phyloP scores from a whole-genome alignment of 2,797 vertebrate species.

The Chloroceryle amazona region DNA sequence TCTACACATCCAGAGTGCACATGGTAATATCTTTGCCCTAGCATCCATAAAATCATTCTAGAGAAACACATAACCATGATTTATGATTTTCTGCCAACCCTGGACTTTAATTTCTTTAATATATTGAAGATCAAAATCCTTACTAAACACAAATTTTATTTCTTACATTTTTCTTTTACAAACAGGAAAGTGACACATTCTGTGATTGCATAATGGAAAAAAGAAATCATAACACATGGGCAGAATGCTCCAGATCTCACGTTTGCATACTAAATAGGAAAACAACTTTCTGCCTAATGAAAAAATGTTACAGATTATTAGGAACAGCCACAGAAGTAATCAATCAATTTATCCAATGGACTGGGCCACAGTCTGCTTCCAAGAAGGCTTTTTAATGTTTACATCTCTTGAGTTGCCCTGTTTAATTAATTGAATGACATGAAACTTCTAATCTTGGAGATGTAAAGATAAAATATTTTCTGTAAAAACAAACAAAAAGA shows the following conservation, averaged over 20 bases:
- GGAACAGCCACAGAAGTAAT: constrained; percentile 69
- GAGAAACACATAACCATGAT: constrained; percentile 71
- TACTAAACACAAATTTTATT: constrained; percentile 74
- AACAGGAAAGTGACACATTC: constrained; percentile 59
- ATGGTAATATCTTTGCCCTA: constrained; percentile 63
- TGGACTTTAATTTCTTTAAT: constrained; percentile 64
- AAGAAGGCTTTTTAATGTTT: constrained; percentile 65
- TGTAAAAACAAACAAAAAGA: constrained; percentile 35
- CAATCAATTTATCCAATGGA: constrained; percentile 60
- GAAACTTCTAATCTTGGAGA: constrained; percentile 28
- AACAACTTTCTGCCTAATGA: constrained; percentile 75
- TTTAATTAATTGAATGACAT: constrained; percentile 62
- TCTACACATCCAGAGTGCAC: constrained; percentile 37
- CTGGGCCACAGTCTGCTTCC: constrained; percentile 57
- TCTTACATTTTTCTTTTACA: constrained; percentile 54
- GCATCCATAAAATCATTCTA: constrained; percentile 70
- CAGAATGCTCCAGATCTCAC: constrained; percentile 39
- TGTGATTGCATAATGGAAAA: constrained; percentile 62
- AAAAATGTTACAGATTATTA: constrained; percentile 75
- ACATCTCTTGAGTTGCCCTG: neutral
- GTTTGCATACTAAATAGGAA: constrained; percentile 71
- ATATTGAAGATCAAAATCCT: constrained; percentile 72
- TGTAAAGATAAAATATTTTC: constrained; percentile 41
- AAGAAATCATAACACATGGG: constrained; percentile 47
- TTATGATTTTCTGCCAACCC: constrained; percentile 70